Evolutionary conservation across 2,797 vertebrate genomes (phyloP).

Genomic region (Phoebastria nigripes): DNA sequence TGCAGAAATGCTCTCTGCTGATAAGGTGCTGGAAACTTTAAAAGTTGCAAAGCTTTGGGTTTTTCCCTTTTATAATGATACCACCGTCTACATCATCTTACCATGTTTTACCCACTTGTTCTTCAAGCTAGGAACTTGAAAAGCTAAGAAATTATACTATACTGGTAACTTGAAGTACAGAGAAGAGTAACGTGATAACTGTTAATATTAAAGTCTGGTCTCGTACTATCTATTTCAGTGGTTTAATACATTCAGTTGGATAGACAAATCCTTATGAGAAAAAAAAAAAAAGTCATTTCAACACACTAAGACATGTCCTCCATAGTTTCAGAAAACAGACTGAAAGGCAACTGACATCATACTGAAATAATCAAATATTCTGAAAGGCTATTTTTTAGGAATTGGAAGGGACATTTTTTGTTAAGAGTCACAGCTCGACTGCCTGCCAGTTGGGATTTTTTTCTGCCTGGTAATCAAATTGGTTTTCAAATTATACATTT

Average conservation of each 20-base stretch:
- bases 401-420: background rate
- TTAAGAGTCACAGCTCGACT: background rate
- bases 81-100: background rate
- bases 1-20: background rate
- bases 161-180: background rate
- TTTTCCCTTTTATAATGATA: background rate
- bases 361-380: background rate
- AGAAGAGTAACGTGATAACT: background rate
- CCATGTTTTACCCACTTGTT: background rate
- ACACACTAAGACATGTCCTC: background rate
- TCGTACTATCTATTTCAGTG: background rate
- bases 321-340: background rate
- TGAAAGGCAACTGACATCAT: background rate
- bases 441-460: background rate
- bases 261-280: background rate
- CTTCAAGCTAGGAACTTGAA: background rate
- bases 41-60: background rate
- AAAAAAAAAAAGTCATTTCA: background rate
- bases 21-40: background rate
- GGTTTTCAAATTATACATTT: background rate
- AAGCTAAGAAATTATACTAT: background rate
- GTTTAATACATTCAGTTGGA: background rate
- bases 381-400: background rate
- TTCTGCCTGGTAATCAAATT: background rate
- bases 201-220: background rate